Conservation (phyloP, 2,113 vertebrate species). For the Microcebus tavaratra region DNA sequence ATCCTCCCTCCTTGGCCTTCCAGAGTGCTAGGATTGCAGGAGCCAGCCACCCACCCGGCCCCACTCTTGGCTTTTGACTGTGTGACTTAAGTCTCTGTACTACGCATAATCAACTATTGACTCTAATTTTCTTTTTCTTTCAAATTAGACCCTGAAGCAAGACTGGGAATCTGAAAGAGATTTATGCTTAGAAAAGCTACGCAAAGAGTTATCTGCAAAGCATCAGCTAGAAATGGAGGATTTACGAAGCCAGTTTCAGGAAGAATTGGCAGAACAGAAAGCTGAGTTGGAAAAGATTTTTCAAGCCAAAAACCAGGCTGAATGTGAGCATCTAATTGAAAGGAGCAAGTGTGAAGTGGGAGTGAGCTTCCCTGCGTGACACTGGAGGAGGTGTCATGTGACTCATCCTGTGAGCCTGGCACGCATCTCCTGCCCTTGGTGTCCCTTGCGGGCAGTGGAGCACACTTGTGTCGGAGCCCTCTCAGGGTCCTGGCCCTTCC, state of each 20-base stretch:
- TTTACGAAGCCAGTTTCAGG: slow-evolving; percentile 82
- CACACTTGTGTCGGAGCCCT: neutral
- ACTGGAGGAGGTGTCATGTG: rapidly evolving
- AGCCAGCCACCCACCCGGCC: neutral
- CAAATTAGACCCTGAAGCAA: slow-evolving; percentile 83
- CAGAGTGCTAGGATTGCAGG: neutral
- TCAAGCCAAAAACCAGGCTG: slow-evolving; percentile 84
- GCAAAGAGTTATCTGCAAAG: slow-evolving; percentile 81
- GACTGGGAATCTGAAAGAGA: slow-evolving; percentile 83
- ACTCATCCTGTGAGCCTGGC: rapidly evolving
- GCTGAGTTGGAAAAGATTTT: slow-evolving; percentile 84
- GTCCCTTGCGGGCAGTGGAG: no score
- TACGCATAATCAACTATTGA: neutral
- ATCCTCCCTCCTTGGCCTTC: neutral
- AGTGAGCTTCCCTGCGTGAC: no score
- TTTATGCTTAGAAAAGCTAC: slow-evolving; percentile 66
- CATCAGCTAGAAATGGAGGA: slow-evolving; percentile 81
- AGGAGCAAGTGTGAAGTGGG: neutral
- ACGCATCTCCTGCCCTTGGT: neutral
- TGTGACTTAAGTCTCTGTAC: neutral
- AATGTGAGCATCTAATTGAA: slow-evolving; percentile 84
- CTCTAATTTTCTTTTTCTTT: neutral
- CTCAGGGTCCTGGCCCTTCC: neutral
- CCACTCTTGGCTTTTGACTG: neutral
- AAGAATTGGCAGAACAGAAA: slow-evolving; percentile 84